Evolutionary conservation across 1,140 invertebrate genomes (phyloP), one percentile per base, ranked within the genome.

Genomic region (Pseudoatta argentina): DNA sequence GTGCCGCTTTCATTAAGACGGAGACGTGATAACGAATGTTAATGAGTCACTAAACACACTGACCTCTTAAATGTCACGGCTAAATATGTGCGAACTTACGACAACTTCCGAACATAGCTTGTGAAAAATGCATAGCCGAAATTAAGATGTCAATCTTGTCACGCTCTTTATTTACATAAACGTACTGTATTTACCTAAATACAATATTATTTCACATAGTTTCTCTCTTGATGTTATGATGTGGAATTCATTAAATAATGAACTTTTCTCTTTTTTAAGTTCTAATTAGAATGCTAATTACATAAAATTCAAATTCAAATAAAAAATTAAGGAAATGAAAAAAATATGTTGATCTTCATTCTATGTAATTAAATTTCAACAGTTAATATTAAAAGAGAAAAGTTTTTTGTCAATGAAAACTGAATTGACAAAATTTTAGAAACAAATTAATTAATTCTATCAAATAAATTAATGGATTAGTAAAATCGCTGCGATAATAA

Each of bases 1-100:
- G 14, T 7, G 55, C 51, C 34, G 44, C 63, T 79, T 82, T 86
- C 75, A 61, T 67, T 86, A 82, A 51, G 30, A 48, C 0, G 27
- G 59, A 44, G 10, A 83, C 55, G 66, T 85, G 72, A 79, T 85
- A 85, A 85, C 55, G 79, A 83, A 83, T 51, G 55, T 73, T 83
- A 83, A 83, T 72, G 78, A 59, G 79, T 27, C 14, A 71, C 24
- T 73, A 73, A 75, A 39, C 24, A 39, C 24, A 8, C 48, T 39
- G 39, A 3, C n/a, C 8, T 75, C 39, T 34, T 24, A 61, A 61
- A 83, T 75, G 44, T 30, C 39, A 57, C 39, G 66, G 14, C 34
- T 83, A 51, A 83, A 57, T 48, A 27, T 34, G 67, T 59, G 39
- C 27, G 24, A 83, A 61, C 18, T 73, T 63, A 48, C 79, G 18